Evolutionary conservation across 2,888 invertebrate genomes (phyloP), one percentile per base, ranked within the genome.

Genomic region (Rhogogaster chlorosoma): DNA sequence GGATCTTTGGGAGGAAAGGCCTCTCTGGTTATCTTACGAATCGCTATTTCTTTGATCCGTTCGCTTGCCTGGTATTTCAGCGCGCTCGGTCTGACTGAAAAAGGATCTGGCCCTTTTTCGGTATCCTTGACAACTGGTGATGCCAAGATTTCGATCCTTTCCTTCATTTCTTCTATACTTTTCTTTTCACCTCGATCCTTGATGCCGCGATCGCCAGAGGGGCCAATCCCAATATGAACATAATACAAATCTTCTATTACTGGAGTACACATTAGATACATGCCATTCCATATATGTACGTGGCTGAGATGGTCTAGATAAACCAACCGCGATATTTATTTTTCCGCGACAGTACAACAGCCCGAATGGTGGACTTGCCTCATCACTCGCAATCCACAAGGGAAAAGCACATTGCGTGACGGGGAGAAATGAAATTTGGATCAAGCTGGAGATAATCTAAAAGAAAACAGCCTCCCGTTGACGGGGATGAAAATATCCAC

Each of bases 61-160:
- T 88, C 86, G 64, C 84, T 90, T 32, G 89, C 87, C 38, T 84
- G 80, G 87, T 90, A 91, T 38, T 18, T 78, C n/a, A 92, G 88
- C 9, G 92, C 92, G 22, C 83, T 18, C 3, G 53, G 9, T n/a
- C 87, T 67, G 6, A 92, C 90, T 18, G 42, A 45, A 57, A 87
- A 90, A 6, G 90, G 90, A 86, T 91, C 88, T 45, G 78, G 87
- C 38, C 22, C 42, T 12, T 70, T 80, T 10, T 86, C 87, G 7
- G 70, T 2, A 18, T 85, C 86, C 61, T 84, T 87, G 71, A 83
- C 49, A 4, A 82, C 29, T 3, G 91, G 90, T 38, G 86, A 70
- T 0, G 91, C 86, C 42, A 91, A 45, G 9, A 77, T 85, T 6
- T 89, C 86, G 42, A 90, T 12, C 64, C 88, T 84, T 29, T 83